Percentiles rank a stretch among this genome's conserved stretches.
Conservation (phyloP, 2,113 vertebrate genomes). For the Clarias magur region DNA sequence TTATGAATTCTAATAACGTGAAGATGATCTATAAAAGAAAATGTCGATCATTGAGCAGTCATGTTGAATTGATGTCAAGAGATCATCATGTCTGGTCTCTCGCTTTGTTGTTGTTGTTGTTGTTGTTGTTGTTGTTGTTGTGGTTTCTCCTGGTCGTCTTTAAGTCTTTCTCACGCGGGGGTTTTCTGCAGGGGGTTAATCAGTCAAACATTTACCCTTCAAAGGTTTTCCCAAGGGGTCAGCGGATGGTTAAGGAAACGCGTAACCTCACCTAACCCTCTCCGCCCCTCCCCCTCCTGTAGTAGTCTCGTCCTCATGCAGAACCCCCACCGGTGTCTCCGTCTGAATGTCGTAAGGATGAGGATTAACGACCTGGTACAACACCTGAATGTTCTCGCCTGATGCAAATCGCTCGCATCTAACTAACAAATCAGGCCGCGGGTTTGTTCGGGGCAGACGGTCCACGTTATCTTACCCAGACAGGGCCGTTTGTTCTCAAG, state of each 20-base stretch:
- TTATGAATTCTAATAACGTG: neutral
- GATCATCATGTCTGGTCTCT: neutral
- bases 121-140: too few species aligned
- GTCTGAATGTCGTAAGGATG: neutral
- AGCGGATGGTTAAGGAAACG: neutral
- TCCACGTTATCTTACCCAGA: conserved; percentile 38
- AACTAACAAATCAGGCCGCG: conserved; percentile 20
- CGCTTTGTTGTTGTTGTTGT: too few species aligned
- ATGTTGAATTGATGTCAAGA: neutral
- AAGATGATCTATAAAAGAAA: too few species aligned
- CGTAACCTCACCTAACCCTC: neutral
- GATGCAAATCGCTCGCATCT: conserved; percentile 33
- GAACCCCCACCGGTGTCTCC: neutral
- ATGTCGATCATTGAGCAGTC: neutral
- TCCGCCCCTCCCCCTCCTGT: neutral
- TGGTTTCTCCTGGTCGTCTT: neutral
- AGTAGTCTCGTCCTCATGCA: too few species aligned
- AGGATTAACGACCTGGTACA: neutral
- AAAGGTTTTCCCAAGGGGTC: neutral
- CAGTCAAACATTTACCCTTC: neutral
- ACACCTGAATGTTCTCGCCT: conserved; percentile 23
- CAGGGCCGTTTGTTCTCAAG: conserved; percentile 34
- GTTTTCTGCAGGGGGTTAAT: too few species aligned
- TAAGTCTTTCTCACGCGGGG: neutral
- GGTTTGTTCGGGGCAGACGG: conserved; percentile 27